Evolutionary conservation across 2,797 vertebrate species (phyloP), one percentile per base, ranked within the genome.

Genomic region (Intellagama lesueurii): DNA sequence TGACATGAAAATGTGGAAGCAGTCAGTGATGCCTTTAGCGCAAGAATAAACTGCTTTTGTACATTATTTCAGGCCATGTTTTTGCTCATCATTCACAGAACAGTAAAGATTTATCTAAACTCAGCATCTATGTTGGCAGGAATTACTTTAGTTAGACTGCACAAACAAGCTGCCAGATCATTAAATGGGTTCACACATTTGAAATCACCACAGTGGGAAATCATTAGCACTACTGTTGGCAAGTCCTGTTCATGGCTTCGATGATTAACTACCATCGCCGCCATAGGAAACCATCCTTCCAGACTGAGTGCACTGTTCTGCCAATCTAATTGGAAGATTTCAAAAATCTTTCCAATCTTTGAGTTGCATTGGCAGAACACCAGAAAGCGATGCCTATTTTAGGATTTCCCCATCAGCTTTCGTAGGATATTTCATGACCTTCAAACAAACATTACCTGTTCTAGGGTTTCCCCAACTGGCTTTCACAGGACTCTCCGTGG

Each of bases 121-220:
- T 24, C 52, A 44, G 3, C 49, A 88, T 88, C 52, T n/a, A 75
- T 81, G 49, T 47, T 56, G 49, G 87, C 68, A 75, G 68, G 52
- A 88, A 81, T 64, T 81, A 64, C 28, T 64, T 52, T 64, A 73
- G 26, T 64, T 73, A 60, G 30, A 52, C 52, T 22, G 52, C 28
- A 64, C 26, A 30, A 82, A 81, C 32, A 82, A 73, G 35, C 68
- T 88, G 87, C 87, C 79, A 88, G 87, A 81, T 88, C 28, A 52
- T 78, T 78, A 78, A 77, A 69, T 84, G 60, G 24, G 47, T 88
- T 84, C 64, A 35, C 75, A 84, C 64, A 83, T 69, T 78, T 69
- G 47, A 84, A 84, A 88, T 68, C 47, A 70, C 47, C 44, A 78
- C 24, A 35, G 81, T 79, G 24, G 73, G 64, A 88, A 84, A 88